These are phyloP conservation scores for Desoria tigrina DNA, from an alignment of 2,888 invertebrate genomes.

Conservation along the genomic window DNA sequence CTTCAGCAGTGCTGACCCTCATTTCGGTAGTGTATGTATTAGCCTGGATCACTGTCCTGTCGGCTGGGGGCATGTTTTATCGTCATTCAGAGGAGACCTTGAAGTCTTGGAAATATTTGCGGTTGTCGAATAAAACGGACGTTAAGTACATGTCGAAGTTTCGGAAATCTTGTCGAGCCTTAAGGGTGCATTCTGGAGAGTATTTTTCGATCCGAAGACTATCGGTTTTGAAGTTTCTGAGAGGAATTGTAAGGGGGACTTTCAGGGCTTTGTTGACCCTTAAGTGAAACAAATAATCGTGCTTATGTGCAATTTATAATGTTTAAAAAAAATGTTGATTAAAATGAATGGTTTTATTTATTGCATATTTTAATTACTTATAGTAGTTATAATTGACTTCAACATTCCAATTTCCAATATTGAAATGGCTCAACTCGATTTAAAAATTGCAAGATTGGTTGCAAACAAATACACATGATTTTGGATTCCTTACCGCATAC, in stretches of 20 bases:
- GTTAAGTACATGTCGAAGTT: background rate
- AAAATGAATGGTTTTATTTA: too few relatives aligned
- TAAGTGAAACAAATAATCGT: too few relatives aligned
- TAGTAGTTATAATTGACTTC: too few relatives aligned
- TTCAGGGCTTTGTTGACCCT: constrained; percentile 1
- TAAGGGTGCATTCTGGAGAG: background rate
- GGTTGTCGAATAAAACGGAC: background rate
- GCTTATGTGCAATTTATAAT: too few relatives aligned
- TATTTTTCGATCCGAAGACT: background rate
- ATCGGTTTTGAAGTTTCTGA: constrained; percentile 1
- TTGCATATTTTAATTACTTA: too few relatives aligned
- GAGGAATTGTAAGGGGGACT: constrained; percentile 1
- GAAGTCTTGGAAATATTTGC: constrained; percentile 6
- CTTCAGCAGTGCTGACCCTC: background rate
- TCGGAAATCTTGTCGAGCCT: background rate
- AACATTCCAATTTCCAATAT: too few relatives aligned
- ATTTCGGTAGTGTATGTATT: too few relatives aligned
- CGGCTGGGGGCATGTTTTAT: background rate
- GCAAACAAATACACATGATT: too few relatives aligned
- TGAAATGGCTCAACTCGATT: too few relatives aligned
- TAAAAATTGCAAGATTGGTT: too few relatives aligned
- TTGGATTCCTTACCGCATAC: too few relatives aligned
- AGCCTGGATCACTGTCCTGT: background rate
- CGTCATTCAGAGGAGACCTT: background rate
- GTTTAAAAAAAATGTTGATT: too few relatives aligned